Conservation (phyloP, 1,140 invertebrate genomes). For the Orchestia grillus region DNA sequence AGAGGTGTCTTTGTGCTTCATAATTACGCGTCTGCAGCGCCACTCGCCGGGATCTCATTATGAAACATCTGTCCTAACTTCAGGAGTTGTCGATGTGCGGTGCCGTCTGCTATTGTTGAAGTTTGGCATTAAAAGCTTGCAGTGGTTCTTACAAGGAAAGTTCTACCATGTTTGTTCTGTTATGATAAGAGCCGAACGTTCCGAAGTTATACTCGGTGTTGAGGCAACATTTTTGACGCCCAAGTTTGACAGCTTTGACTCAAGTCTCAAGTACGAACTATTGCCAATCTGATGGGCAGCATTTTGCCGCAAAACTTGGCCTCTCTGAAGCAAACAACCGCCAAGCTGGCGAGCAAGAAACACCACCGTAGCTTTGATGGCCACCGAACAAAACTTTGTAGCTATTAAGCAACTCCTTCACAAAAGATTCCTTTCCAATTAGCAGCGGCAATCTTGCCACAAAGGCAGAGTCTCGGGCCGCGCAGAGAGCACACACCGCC, state of each 20-base stretch:
- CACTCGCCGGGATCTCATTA: neutral
- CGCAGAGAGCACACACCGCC: neutral
- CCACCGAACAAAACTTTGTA: neutral
- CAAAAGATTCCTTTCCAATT: slow-evolving; percentile 1
- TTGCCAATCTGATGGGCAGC: neutral
- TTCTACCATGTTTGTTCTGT: neutral
- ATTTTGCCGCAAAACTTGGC: neutral
- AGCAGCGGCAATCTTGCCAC: neutral
- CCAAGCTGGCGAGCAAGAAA: neutral
- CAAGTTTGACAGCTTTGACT: neutral
- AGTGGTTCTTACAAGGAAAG: neutral
- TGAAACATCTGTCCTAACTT: neutral
- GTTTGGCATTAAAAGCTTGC: neutral
- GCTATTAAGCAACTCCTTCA: neutral
- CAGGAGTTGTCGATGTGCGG: neutral
- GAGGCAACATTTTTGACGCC: neutral
- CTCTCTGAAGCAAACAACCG: neutral
- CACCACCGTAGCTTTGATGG: neutral
- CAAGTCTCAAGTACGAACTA: slow-evolving; percentile 1
- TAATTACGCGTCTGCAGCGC: neutral
- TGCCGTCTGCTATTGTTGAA: neutral
- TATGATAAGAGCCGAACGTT: neutral
- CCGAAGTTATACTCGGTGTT: neutral
- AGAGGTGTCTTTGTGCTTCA: neutral
- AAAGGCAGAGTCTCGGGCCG: neutral